Base-by-base conservation (phyloP, 2,113 vertebrate species). In the Azemiops feae region DNA sequence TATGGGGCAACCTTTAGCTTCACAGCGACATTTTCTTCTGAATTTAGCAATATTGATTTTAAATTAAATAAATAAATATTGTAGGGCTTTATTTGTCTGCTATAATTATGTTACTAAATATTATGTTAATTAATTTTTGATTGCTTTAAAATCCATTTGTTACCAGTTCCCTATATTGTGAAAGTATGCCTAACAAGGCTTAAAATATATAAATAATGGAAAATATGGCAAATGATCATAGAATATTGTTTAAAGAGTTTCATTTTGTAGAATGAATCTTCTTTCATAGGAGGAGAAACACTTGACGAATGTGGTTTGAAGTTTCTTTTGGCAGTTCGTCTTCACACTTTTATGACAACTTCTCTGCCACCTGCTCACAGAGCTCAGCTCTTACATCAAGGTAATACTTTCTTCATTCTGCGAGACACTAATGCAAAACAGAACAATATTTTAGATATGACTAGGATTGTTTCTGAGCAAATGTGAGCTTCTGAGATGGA, bases 231-330 rank as follows among this genome's bases (percentile, higher is more conserved):
- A 90, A 90, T 86, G 23, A 50, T 58, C 2, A 50, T 86, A 43
- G 3, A 30, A 10, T 53, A 20, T 86, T 58, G 1, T 27, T 89
- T 85, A 25, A 45, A 52, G 27, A 86, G 18, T 81, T 88, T 64
- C 85, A 90, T 90, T 64, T 43, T 90, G 27, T 39, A 52, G 1
- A 94, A 3, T 94, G 89, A 55, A 27, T 87, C 30, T 11, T 88
- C 95, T 57, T 93, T 96, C 91, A 2, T 95, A 99, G 99, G 99
- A 96, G 99, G 99, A 95, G 99, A 99, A 97, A 99, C 99, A 7
- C 98, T 99, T 96, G 99, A 99, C 96, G 99, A 99, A 91, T 99
- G 99, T 95, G 99, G 99, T 25, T 97, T 99, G 96, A 99, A 99
- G 96, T 99, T 99, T 97, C 97, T 99, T 69, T 97, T 99, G 95